phyloP scores from a whole-genome alignment of 2,797 vertebrate species.

The Zenarchopterus dispar region DNA sequence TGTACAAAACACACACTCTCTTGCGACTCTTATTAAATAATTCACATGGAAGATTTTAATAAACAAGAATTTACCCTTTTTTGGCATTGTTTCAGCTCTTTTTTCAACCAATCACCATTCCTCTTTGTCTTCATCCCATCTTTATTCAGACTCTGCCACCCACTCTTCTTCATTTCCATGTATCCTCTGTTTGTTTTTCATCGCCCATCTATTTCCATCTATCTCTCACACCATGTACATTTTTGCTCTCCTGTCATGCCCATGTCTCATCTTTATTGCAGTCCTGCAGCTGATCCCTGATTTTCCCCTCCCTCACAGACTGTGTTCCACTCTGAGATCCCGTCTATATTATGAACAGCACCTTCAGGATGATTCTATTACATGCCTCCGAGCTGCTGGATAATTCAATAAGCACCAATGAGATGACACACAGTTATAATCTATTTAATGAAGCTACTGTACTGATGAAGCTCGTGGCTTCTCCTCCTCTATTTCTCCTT shows the following conservation, averaged over 20 bases:
- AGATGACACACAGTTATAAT: constrained; percentile 71
- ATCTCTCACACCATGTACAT: constrained; percentile 34
- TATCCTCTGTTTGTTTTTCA: constrained; percentile 19
- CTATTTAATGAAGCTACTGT: constrained; percentile 73
- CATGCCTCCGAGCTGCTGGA: constrained; percentile 61
- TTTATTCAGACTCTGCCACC: constrained; percentile 11
- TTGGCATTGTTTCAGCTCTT: not conserved
- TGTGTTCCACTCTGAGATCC: constrained; percentile 37
- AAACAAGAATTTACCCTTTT: not conserved
- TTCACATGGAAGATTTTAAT: too few species aligned
- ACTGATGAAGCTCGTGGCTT: constrained; percentile 64
- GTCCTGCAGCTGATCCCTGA: constrained; percentile 21
- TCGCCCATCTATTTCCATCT: constrained; percentile 18
- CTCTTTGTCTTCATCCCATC: constrained; percentile 10
- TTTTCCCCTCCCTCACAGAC: constrained; percentile 9
- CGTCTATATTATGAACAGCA: constrained; percentile 53
- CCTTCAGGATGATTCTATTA: constrained; percentile 74
- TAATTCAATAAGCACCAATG: constrained; percentile 74
- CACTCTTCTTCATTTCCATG: constrained; percentile 25
- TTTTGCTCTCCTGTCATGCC: constrained; percentile 21
- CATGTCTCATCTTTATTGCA: constrained; percentile 26
- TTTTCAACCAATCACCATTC: constrained; percentile 4
- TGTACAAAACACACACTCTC: too few species aligned
- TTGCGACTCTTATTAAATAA: not conserved
- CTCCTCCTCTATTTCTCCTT: constrained; percentile 34